phyloP scores from a whole-genome alignment of 2,888 invertebrate genomes.

The Sycophila texana region DNA sequence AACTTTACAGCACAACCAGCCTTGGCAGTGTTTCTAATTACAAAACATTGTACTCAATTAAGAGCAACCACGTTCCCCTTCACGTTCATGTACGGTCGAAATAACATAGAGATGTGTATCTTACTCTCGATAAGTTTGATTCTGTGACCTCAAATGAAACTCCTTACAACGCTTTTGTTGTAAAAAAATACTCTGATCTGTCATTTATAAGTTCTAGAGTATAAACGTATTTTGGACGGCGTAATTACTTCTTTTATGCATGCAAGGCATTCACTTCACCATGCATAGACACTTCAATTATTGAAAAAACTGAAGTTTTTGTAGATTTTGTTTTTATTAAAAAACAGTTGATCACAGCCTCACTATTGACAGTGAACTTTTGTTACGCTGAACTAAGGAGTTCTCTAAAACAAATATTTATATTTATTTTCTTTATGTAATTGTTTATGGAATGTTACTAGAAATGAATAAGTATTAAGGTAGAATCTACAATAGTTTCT shows the following conservation, averaged over 20 bases:
- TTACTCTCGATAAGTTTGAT: slow-evolving; percentile 12
- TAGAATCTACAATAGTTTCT: too few relatives aligned
- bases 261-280: slow-evolving; percentile 44
- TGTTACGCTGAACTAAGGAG: slow-evolving; percentile 74
- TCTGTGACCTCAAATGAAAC: slow-evolving; percentile 16
- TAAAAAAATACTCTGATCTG: slow-evolving; percentile 52
- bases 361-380: slow-evolving; percentile 70
- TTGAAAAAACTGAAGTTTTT: slow-evolving; percentile 45
- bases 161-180: slow-evolving; percentile 45
- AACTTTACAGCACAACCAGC: slow-evolving; percentile 41
- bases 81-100: background rate
- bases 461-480: too few relatives aligned
- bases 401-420: slow-evolving; percentile 69
- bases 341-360: slow-evolving; percentile 72
- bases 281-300: slow-evolving; percentile 48
- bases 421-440: slow-evolving; percentile 2
- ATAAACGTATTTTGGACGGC: slow-evolving; percentile 51
- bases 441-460: too few relatives aligned
- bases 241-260: slow-evolving; percentile 49
- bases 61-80: slow-evolving; percentile 22
- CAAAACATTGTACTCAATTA: slow-evolving; percentile 26
- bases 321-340: slow-evolving; percentile 42
- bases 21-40: slow-evolving; percentile 42
- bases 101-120: slow-evolving; percentile 30
- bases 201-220: slow-evolving; percentile 52